A percentile compares a stretch with the other conserved stretches of the same genome.
Conservation (phyloP, 2,888 invertebrate species). For the Ectemnius continuus region DNA sequence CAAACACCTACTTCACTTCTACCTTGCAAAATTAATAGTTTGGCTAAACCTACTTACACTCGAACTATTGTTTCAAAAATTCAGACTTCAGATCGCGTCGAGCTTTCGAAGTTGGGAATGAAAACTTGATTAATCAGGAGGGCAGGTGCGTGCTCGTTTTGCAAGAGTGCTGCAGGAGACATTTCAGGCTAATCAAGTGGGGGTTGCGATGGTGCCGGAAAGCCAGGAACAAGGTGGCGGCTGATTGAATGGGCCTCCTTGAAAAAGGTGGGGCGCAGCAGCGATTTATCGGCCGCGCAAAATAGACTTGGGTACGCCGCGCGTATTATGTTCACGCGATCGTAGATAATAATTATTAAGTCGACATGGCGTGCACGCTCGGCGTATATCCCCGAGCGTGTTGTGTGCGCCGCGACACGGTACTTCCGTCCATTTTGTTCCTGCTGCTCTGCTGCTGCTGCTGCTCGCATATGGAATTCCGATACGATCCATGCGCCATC, state of each 20-base stretch:
- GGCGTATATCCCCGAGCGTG: constrained; percentile 31
- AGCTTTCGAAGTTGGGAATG: no score
- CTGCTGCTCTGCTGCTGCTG: background rate
- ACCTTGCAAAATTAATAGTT: no score
- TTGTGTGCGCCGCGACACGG: constrained; percentile 17
- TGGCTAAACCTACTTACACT: no score
- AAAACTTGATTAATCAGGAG: no score
- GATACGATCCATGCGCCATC: background rate
- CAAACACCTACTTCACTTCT: no score
- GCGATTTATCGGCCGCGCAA: constrained; percentile 37
- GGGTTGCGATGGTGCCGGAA: background rate
- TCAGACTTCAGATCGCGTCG: no score
- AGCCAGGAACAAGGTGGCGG: constrained; percentile 37
- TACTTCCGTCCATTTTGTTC: constrained; percentile 40
- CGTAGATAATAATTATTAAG: constrained; percentile 57
- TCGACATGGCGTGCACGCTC: constrained; percentile 7
- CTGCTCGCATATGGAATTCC: background rate
- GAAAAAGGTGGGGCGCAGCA: constrained; percentile 39
- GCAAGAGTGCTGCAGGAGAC: constrained; percentile 1
- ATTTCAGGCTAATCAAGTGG: constrained; percentile 35
- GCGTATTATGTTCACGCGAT: constrained; percentile 54
- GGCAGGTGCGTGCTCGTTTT: no score
- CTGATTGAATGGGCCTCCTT: constrained; percentile 47
- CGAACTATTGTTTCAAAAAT: no score
- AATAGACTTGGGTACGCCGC: constrained; percentile 17